These are phyloP conservation scores for Sebastolobus alascanus DNA, from an alignment of 2,797 vertebrate species.

Conservation along the genomic window DNA sequence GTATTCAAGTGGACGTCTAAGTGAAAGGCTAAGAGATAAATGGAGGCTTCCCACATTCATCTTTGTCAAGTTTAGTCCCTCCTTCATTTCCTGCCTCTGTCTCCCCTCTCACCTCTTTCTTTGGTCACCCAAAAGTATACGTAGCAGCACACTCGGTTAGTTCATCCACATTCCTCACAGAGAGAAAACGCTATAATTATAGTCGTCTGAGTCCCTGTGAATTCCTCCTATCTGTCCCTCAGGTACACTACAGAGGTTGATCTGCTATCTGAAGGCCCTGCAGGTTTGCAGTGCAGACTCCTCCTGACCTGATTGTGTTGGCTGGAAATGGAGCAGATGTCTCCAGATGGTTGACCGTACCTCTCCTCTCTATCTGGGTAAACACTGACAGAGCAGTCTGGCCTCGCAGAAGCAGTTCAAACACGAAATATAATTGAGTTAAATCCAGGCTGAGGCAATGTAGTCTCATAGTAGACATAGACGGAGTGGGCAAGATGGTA, in stretches of 20 bases:
- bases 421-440: slow-evolving; percentile 23
- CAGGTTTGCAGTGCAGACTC: slow-evolving; percentile 36
- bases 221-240: slow-evolving; percentile 27
- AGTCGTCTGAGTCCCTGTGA: slow-evolving; percentile 8
- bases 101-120: slow-evolving; percentile 7
- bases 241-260: slow-evolving; percentile 36
- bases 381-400: slow-evolving; percentile 44
- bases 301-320: slow-evolving; percentile 70
- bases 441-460: slow-evolving; percentile 19
- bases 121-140: slow-evolving; percentile 14
- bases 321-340: slow-evolving; percentile 65
- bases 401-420: slow-evolving; percentile 24
- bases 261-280: slow-evolving; percentile 18
- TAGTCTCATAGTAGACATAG: not conserved
- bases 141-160: slow-evolving; percentile 16
- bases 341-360: slow-evolving; percentile 48
- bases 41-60: slow-evolving; percentile 43
- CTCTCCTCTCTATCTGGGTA: slow-evolving; percentile 33
- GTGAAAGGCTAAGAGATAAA: slow-evolving; percentile 35
- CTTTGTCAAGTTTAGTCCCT: slow-evolving; percentile 50
- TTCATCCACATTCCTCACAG: slow-evolving; percentile 37
- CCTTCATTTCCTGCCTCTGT: slow-evolving; percentile 50
- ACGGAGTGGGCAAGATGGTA: not conserved
- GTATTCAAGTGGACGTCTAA: slow-evolving; percentile 21
- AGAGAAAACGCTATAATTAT: slow-evolving; percentile 53